Evolutionary conservation across 2,888 invertebrate genomes (phyloP), one percentile per base, ranked within the genome.

Genomic region (Epicampocera succincta): DNA sequence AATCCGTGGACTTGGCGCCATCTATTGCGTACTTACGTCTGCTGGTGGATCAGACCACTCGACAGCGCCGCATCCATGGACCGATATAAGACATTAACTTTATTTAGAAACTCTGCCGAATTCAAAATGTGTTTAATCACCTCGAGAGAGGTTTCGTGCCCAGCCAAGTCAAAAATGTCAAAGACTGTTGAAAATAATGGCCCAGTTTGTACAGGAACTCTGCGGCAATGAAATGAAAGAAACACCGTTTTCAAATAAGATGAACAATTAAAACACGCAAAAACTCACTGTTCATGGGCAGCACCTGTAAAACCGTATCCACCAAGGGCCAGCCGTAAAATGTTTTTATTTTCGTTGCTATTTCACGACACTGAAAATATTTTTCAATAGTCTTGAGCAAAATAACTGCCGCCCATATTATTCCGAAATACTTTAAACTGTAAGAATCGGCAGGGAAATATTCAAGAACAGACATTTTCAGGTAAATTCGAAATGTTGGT

Each of bases 21-120:
- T n/a, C n/a, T n/a, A n/a, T n/a, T n/a, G n/a, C n/a, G 21, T 21
- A 48, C 12, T 46, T 19, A 75, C 80, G 56, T 54, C 42, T 66
- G 21, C 76, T 80, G 19, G 76, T 68, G 21, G n/a, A 76, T 71
- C 25, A 80, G 50, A 15, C 76, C 80, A 52, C 54, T 60, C n/a
- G 61, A 38, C 19, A 80, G 29, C 8, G 80, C 74, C 25, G 56
- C 42, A 38, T 75, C 73, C 46, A 80, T 58, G 3, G 75, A 46
- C 9, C 56, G 52, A 19, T 80, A 80, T 12, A 76, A 44, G 29
- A 61, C 40, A 38, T 29, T 40, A 11, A 75, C 75, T 52, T 84
- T 85, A 38, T 85, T 74, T 0, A 85, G 29, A 44, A 84, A 84
- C 29, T 79, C 77, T 4, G 73, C 69, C 3, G 84, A 84, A 17